A percentile compares a stretch with the other conserved stretches of the same genome.
Conservation (phyloP, 2,113 vertebrate species). For the Festucalex cinctus region DNA sequence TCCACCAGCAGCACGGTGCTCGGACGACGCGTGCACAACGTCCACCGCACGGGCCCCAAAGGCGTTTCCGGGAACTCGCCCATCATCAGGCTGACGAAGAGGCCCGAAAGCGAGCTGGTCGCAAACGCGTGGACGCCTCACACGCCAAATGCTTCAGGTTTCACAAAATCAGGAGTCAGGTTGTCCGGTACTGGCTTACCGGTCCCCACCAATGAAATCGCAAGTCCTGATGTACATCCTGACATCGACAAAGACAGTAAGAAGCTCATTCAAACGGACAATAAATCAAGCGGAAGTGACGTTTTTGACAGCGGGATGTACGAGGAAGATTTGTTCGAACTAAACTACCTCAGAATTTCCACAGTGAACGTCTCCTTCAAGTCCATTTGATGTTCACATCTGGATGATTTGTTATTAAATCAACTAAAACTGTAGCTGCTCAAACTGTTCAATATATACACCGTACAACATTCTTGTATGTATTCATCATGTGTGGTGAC, state of each 20-base stretch:
- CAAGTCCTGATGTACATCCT: not conserved
- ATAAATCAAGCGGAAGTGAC: slow-evolving; percentile 34
- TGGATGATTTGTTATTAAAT: not conserved
- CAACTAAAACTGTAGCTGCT: not conserved
- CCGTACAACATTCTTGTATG: too few relatives aligned
- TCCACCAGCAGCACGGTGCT: slow-evolving; percentile 36
- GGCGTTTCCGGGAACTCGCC: not conserved
- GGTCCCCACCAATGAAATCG: not conserved
- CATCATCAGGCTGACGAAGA: slow-evolving; percentile 22
- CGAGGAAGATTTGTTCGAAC: slow-evolving; percentile 26
- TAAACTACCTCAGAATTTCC: slow-evolving; percentile 38
- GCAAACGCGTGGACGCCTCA: not conserved
- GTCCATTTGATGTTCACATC: slow-evolving; percentile 12
- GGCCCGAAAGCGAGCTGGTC: slow-evolving; percentile 32
- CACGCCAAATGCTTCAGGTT: too few relatives aligned
- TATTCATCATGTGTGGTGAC: too few relatives aligned
- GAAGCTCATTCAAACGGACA: not conserved
- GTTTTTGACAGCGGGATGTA: not conserved
- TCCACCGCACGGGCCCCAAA: too few relatives aligned
- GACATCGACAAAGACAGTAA: not conserved
- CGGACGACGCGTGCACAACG: slow-evolving; percentile 26
- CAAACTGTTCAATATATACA: too few relatives aligned
- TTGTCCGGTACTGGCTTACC: not conserved
- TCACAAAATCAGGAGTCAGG: not conserved
- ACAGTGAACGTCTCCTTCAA: slow-evolving; percentile 43